Evolutionary conservation across 2,797 vertebrate genomes (phyloP).

Genomic region (Arremon aurantiirostris): DNA sequence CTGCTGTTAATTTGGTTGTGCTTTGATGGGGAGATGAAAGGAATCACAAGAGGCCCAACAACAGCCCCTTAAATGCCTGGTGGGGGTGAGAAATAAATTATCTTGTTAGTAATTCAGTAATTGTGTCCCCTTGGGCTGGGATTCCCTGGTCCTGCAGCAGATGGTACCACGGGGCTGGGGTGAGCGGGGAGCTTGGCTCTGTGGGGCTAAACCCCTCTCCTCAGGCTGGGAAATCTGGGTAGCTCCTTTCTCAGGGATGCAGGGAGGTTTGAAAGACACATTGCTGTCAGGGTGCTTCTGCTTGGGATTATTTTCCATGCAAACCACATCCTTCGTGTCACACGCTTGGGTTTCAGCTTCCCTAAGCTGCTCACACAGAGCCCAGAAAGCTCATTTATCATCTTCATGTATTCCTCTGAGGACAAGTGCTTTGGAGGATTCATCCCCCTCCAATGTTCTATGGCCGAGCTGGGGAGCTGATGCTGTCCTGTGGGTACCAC

Average conservation of each 20-base stretch:
- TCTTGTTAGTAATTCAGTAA: background rate
- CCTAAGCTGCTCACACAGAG: background rate
- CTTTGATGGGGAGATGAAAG: conserved; percentile 46
- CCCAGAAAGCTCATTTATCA: background rate
- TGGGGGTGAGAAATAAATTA: background rate
- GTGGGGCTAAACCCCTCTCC: background rate
- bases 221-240: background rate
- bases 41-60: background rate
- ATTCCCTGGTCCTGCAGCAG: background rate
- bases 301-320: background rate
- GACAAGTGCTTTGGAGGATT: background rate
- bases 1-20: conserved; percentile 2
- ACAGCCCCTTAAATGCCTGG: background rate
- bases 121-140: background rate
- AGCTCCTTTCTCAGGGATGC: background rate
- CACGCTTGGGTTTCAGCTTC: background rate
- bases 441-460: background rate
- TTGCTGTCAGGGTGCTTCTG: background rate
- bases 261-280: background rate
- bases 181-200: fast-evolving
- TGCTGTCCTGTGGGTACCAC: background rate
- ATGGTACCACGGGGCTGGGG: background rate
- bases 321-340: background rate
- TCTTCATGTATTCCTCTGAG: background rate
- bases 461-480: background rate